Evolutionary conservation across 2,888 invertebrate species (phyloP).

Genomic region (Phymatocera aterrima): DNA sequence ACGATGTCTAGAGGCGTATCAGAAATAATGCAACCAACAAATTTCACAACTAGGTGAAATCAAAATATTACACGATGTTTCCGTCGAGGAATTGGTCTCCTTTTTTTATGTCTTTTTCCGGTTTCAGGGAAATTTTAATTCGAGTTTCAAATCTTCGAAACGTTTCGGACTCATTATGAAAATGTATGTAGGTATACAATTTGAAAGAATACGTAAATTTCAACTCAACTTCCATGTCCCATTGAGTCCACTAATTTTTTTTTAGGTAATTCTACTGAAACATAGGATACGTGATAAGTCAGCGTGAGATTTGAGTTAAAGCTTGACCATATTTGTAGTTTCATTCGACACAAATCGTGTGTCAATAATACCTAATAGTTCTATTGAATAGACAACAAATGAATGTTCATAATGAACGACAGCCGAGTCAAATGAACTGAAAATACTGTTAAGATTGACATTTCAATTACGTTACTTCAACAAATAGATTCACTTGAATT

Average conservation of each 20-base stretch:
- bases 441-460: too few relatives aligned
- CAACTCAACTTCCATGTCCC: too few relatives aligned
- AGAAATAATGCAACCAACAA: too few relatives aligned
- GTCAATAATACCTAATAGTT: not conserved
- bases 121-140: too few relatives aligned
- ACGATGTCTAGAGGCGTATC: not conserved
- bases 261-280: not conserved
- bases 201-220: too few relatives aligned
- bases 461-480: not conserved
- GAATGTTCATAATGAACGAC: slow-evolving; percentile 1
- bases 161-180: too few relatives aligned
- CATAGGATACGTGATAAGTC: not conserved
- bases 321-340: not conserved
- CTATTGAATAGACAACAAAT: not conserved
- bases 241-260: slow-evolving; percentile 8
- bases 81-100: too few relatives aligned
- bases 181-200: too few relatives aligned
- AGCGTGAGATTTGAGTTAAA: not conserved
- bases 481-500: not conserved
- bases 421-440: not conserved
- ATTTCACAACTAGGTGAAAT: too few relatives aligned
- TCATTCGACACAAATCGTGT: not conserved
- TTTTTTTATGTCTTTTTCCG: too few relatives aligned
- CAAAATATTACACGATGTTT: too few relatives aligned
- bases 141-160: too few relatives aligned